These are phyloP conservation scores for Noctua comes DNA, from an alignment of 2,888 invertebrate genomes.

Conservation along the genomic window DNA sequence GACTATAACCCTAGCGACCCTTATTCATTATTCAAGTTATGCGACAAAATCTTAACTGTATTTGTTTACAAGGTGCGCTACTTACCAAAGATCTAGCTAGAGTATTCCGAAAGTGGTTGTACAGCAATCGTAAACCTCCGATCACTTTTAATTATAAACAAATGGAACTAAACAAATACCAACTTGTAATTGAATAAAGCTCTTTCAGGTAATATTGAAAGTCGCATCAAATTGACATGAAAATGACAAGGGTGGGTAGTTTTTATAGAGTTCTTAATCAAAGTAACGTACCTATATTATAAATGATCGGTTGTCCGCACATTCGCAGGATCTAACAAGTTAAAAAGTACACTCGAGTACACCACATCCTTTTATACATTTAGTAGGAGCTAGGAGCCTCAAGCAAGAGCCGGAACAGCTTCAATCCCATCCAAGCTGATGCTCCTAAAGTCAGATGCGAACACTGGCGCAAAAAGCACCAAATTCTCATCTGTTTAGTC, in stretches of 20 bases:
- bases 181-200: not conserved
- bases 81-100: conserved; percentile 45
- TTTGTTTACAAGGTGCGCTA: conserved; percentile 56
- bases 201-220: not conserved
- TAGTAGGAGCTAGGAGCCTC: not conserved
- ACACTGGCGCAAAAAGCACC: not conserved
- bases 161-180: conserved; percentile 8
- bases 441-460: not conserved
- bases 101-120: conserved; percentile 18
- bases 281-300: not conserved
- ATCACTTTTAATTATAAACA: conserved; percentile 1
- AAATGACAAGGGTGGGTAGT: not conserved
- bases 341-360: not conserved
- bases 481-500: not conserved
- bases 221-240: not conserved
- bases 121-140: not conserved
- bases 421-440: not conserved
- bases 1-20: conserved; percentile 76
- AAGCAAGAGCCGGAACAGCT: not conserved
- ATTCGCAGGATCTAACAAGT: not conserved
- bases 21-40: conserved; percentile 80
- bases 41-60: conserved; percentile 76
- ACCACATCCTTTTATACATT: not conserved
- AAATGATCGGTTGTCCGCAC: not conserved
- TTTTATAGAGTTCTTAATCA: not conserved